Evolutionary conservation across 2,888 invertebrate genomes (phyloP), one percentile per base, ranked within the genome.

Genomic region (Priapulus caudatus): DNA sequence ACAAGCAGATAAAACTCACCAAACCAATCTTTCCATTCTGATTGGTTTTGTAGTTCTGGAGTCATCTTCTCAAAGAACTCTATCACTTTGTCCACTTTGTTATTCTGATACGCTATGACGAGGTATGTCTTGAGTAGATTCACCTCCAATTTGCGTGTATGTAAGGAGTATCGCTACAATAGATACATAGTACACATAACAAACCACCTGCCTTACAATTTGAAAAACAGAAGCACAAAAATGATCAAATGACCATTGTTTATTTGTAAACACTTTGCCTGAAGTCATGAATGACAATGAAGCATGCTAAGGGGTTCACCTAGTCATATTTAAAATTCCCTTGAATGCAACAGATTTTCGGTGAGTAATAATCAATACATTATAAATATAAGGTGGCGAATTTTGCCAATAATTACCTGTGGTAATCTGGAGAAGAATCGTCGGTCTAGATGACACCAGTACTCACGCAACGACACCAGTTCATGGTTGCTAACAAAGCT

Each of bases 11-110:
- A n/a, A 33, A 24, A 78, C 82, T 78, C 80, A 93, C 93, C 85
- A 74, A 92, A 95, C 95, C 95, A 95, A 62, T 95, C 95, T 67
- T 84, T 88, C 90, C 93, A 95, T 68, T 95, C 95, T 54, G 78
- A 76, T 67, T 89, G 89, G 48, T 82, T 82, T 67, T 91, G 90
- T 46, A 95, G 71, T 62, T 92, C 90, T 16, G 83, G 77, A 3
- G 88, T 80, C 80, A 92, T 79, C 74, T 84, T 88, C 5, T 80
- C 77, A 67, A 93, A 85, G 73, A 95, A 93, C 59, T 95, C 93
- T 19, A 80, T 77, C 51, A 92, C 81, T 71, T 86, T 86, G 33
- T 95, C 95, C 51, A 79, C 77, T 59, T 84, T 84, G 59, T 83
- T 85, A 56, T 83, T 86, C 20, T 83, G 79, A 22, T 79, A 79